A percentile compares a stretch with the other conserved stretches of the same genome.
phyloP scores from a whole-genome alignment of 2,888 invertebrate species.

The Phragmatobia fuliginosa region DNA sequence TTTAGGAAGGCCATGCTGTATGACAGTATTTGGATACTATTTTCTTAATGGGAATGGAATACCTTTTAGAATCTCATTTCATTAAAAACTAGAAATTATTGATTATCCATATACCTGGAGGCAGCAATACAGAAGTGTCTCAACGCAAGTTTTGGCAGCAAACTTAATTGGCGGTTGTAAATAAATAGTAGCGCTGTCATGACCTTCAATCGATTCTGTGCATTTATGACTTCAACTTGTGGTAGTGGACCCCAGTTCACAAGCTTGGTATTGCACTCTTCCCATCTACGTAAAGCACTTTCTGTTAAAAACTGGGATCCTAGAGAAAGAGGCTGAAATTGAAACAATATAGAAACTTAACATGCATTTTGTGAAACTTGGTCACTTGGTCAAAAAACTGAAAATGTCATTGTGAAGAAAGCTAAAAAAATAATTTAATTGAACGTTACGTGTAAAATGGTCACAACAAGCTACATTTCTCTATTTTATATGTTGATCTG shows the following conservation, averaged over 20 bases:
- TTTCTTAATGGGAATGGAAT: no score
- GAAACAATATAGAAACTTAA: slow-evolving; percentile 10
- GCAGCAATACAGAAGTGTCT: slow-evolving; percentile 93
- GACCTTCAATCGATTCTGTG: slow-evolving; percentile 96
- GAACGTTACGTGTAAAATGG: no score
- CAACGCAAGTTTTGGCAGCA: slow-evolving; percentile 91
- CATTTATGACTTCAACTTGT: slow-evolving; percentile 95
- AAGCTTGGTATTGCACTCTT: slow-evolving; percentile 95
- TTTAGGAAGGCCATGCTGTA: no score
- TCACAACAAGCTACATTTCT: no score
- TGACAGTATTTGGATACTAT: no score
- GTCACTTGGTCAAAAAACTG: no score
- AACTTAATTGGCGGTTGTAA: slow-evolving; percentile 94
- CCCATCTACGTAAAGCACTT: slow-evolving; percentile 94
- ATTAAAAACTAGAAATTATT: not conserved
- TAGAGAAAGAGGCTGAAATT: slow-evolving; percentile 89
- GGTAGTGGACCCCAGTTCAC: slow-evolving; percentile 97
- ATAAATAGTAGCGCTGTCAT: slow-evolving; percentile 95
- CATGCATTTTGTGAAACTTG: not conserved
- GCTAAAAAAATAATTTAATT: no score
- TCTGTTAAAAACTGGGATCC: slow-evolving; percentile 93
- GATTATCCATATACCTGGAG: slow-evolving; percentile 87
- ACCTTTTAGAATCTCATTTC: not conserved
- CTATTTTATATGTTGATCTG: no score
- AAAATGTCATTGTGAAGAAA: no score